Base-by-base conservation (phyloP, 2,113 vertebrate genomes). In the Collichthys lucidus region DNA sequence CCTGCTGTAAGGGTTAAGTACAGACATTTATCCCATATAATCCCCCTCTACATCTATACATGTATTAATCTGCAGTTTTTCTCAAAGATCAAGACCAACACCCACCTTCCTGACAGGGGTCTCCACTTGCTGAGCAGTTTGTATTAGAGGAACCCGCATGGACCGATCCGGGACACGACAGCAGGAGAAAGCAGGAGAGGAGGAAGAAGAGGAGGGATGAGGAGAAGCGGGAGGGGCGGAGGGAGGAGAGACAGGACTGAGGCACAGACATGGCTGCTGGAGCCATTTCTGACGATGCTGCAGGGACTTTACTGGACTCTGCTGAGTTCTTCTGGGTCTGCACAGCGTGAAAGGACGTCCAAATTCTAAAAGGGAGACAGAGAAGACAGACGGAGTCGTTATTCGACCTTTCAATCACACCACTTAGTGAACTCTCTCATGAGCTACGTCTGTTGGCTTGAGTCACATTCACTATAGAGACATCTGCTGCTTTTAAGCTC, bases 31-130 rank as follows among this genome's bases (percentile, higher is more conserved):
- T 61, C 35, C 64, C 14, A 5, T 26, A 40, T 46, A 76, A 60
- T 83, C 47, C 62, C n/a, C 63, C 17, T 49, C 9, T 29, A 16
- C 47, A 9, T 26, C 14, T 49, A 6, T 24, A 8, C 40, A 9
- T 26, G 31, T 0, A 69, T 62, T 69, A 64, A 68, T 62, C 12
- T 61, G 55, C 55, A 52, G 19, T 29, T 6, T 44, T n/a, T 26
- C 15, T 68, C 67, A 55, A 19, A 15, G 29, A 68, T 31, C 12
- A 14, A 61, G 17, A 22, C 26, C 6, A 11, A 77, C 5, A 7
- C 91, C 66, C 73, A 49, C 96, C 96, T 75, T 95, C 94, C 47
- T 90, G 83, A 89, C 96, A 96, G 26, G 83, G 83, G 1, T 93
- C 93, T 71, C 92, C 93, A 3, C 52, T 40, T 1, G 93, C 90